Evolutionary conservation across 2,113 vertebrate genomes (phyloP).

Genomic region (Antechinus flavipes): DNA sequence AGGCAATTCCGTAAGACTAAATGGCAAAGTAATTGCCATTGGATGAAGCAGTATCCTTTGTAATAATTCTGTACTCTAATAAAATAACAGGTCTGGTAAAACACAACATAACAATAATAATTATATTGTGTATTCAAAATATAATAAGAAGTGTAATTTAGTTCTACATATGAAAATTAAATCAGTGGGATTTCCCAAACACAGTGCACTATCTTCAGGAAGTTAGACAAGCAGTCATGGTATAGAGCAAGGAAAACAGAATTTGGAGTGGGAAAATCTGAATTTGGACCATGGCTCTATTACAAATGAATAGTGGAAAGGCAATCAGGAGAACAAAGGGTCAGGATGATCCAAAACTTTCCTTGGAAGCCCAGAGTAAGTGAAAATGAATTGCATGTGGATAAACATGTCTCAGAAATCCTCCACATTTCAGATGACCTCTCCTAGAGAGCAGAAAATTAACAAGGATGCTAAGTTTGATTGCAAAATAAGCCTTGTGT

Average conservation of each 20-base stretch:
- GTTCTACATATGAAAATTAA: background rate
- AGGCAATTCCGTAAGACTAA: background rate
- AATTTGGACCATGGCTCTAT: background rate
- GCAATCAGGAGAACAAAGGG: background rate
- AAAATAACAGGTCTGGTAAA: background rate
- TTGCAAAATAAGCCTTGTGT: background rate
- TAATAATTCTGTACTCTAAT: background rate
- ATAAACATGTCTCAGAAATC: background rate
- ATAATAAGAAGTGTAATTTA: background rate
- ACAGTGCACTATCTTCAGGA: background rate
- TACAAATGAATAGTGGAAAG: background rate
- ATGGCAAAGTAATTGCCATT: background rate
- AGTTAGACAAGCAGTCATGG: background rate
- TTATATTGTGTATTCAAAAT: background rate
- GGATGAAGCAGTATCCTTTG: background rate
- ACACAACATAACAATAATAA: background rate
- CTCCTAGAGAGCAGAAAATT: conserved; percentile 2
- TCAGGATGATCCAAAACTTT: background rate
- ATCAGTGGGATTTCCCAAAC: background rate
- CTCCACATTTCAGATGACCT: background rate
- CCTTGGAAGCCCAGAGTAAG: background rate
- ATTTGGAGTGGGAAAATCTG: background rate
- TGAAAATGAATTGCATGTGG: background rate
- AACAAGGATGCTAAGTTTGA: background rate
- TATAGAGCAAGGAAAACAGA: background rate